Evolutionary conservation across 2,888 invertebrate genomes (phyloP).

Genomic region (Lampropteryx suffumata): DNA sequence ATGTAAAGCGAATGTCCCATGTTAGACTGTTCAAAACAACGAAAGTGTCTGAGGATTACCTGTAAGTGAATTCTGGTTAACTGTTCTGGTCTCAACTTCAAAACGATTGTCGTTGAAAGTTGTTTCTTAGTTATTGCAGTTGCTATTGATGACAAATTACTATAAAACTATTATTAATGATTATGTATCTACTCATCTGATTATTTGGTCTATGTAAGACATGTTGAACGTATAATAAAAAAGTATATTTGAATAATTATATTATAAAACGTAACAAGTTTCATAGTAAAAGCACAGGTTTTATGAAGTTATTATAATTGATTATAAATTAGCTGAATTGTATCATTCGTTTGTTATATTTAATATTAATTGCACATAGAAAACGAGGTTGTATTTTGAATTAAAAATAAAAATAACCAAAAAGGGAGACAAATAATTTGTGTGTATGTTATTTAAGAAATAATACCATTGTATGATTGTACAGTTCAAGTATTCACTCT

Average conservation of each 20-base stretch:
- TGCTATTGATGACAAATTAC: conserved; percentile 1
- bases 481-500: conserved; percentile 66
- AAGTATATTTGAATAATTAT: conserved; percentile 23
- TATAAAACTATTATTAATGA: conserved; percentile 13
- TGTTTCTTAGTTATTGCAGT: background rate
- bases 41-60: conserved; percentile 53
- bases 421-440: conserved; percentile 79
- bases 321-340: conserved; percentile 49
- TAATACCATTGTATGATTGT: conserved; percentile 63
- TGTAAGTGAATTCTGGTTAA: conserved; percentile 41
- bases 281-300: conserved; percentile 70
- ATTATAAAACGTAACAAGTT: conserved; percentile 58
- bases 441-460: conserved; percentile 78
- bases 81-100: conserved; percentile 24
- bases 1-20: conserved; percentile 52
- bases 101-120: conserved; percentile 1
- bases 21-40: conserved; percentile 79
- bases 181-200: conserved; percentile 20
- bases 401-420: conserved; percentile 61
- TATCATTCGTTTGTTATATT: conserved; percentile 65
- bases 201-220: conserved; percentile 43
- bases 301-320: conserved; percentile 58
- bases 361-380: conserved; percentile 76
- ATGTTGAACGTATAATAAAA: conserved; percentile 34
- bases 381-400: conserved; percentile 79